Evolutionary conservation across 2,113 vertebrate species (phyloP).

Genomic region (Lamprotornis superbus): DNA sequence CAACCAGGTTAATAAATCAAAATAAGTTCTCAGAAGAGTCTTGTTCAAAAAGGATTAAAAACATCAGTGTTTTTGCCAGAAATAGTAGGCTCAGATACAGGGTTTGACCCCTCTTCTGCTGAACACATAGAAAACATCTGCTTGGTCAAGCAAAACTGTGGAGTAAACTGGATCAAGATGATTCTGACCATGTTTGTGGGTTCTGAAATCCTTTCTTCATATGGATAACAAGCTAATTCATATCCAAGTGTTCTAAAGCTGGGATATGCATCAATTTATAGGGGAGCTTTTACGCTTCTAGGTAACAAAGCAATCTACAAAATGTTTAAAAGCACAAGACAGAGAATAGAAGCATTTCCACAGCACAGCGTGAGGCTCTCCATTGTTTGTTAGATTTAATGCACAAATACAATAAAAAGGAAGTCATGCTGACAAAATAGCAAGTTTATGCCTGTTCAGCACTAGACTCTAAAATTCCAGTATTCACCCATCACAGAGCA

Average conservation of each 20-base stretch:
- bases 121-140: constrained; percentile 6
- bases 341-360: not conserved
- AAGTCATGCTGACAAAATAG: not conserved
- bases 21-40: not conserved
- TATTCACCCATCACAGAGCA: not conserved
- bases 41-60: not conserved
- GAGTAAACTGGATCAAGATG: not conserved
- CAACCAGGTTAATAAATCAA: constrained; percentile 18
- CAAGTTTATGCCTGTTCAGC: not conserved
- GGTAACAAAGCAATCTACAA: not conserved
- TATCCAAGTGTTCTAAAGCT: not conserved
- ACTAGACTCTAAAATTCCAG: not conserved
- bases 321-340: not conserved
- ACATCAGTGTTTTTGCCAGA: not conserved
- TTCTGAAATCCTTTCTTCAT: not conserved
- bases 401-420: not conserved
- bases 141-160: not conserved
- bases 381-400: not conserved
- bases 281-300: not conserved
- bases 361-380: not conserved
- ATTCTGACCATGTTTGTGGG: not conserved
- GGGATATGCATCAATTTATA: not conserved
- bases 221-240: not conserved
- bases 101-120: constrained; percentile 12
- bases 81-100: not conserved